These are phyloP conservation scores for Theodoxus fluviatilis DNA, from an alignment of 2,888 invertebrate species.

Conservation along the genomic window DNA sequence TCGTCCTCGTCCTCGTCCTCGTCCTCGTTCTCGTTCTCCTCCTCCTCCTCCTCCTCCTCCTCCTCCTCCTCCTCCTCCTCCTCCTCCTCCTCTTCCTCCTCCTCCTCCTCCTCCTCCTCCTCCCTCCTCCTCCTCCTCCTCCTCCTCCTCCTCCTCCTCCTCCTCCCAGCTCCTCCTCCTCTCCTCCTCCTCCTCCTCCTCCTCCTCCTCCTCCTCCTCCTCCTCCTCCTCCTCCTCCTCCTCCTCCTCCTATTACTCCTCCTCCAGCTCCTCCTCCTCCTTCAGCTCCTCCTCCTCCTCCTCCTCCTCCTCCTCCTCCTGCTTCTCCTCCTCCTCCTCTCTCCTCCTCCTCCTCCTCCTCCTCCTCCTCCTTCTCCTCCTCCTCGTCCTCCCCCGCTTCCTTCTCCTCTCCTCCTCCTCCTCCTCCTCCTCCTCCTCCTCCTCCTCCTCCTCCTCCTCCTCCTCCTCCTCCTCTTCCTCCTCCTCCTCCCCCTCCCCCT, in stretches of 20 bases:
- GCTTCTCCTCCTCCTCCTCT: not conserved
- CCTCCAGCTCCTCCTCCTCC: not conserved
- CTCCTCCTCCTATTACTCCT: not conserved
- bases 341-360: too few species aligned
- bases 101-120: conserved; percentile 25
- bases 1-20: too few species aligned
- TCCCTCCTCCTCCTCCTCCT: conserved; percentile 24
- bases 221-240: too few species aligned
- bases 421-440: too few species aligned
- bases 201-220: too few species aligned
- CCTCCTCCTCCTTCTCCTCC: too few species aligned
- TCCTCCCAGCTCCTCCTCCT: conserved; percentile 9
- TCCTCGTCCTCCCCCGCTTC: too few species aligned
- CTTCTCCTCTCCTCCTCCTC: too few species aligned
- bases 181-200: too few species aligned
- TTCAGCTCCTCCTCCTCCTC: not conserved
- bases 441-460: not conserved
- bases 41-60: not conserved
- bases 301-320: not conserved
- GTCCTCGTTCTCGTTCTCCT: too few species aligned
- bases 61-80: conserved; percentile 6
- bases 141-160: conserved; percentile 1
- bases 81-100: not conserved
- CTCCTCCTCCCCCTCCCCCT: conserved; percentile 18
- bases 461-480: not conserved